Evolutionary conservation across 2,113 vertebrate species (phyloP), one percentile per base, ranked within the genome.

Genomic region (Pterocles orientalis): DNA sequence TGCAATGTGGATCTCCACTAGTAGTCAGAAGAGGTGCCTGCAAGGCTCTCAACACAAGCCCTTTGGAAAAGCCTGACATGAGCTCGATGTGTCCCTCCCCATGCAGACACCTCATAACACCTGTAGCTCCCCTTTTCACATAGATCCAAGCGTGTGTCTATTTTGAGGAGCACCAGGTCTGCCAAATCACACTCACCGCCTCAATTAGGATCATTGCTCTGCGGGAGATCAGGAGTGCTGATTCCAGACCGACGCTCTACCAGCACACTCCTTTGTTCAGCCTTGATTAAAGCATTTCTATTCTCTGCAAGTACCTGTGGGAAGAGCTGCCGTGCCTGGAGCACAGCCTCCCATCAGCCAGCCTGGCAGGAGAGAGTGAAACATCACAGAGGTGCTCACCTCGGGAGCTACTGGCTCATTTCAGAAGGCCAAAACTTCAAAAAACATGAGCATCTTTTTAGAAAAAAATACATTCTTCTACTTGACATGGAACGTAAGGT

Each of bases 271-370:
- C 68, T 45, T 78, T 78, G 86, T 56, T 70, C 19, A 31, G 36
- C 31, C 84, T 82, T 87, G 89, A 84, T 91, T 17, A 91, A 86
- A 95, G 66, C 39, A 33, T 76, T 92, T 68, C 68, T 91, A 19
- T 10, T 78, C 77, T 51, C 64, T 78, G 20, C 33, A 58, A 51
- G 41, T 18, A 81, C 50, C 41, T 31, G 29, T 1, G 3, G 47
- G 68, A 86, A 88, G 82, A 86, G 71, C 36, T 81, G 83, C 65
- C 66, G 68, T 62, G 82, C 71, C 68, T 70, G 64, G 10, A 91
- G 50, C 1, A 3, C 76, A 33, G 33, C 29, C 48, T 92, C 51
- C 48, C 8, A 15, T 33, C 88, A 94, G 80, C 11, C 65, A 70
- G 51, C 51, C 78, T 4, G 4, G 76, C 54, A 88, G 54, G 36